These are phyloP conservation scores for Chesias legatella DNA, from an alignment of 2,888 invertebrate species.

Conservation along the genomic window DNA sequence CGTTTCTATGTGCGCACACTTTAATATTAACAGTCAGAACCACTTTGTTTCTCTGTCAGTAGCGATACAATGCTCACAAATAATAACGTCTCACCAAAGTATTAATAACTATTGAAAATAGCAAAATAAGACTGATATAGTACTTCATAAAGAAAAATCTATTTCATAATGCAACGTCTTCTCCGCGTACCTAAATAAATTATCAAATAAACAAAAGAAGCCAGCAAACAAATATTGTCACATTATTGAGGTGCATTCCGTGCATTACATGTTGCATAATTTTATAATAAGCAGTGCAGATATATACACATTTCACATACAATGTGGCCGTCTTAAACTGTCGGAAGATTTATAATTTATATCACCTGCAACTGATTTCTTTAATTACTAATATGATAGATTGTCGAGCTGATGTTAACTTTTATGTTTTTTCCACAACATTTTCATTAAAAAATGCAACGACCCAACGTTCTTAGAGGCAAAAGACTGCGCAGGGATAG, in stretches of 20 bases:
- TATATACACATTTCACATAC: constrained; percentile 56
- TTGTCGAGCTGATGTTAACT: not conserved
- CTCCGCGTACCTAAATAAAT: constrained; percentile 22
- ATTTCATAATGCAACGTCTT: constrained; percentile 14
- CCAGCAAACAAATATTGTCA: constrained; percentile 62
- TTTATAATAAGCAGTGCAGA: constrained; percentile 73
- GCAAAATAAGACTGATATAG: not conserved
- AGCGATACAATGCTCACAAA: no score
- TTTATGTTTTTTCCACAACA: not conserved
- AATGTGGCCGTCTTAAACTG: constrained; percentile 26
- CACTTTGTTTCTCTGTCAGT: no score
- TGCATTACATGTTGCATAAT: constrained; percentile 61
- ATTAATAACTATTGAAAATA: no score
- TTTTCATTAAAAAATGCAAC: constrained; percentile 3
- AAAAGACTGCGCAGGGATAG: constrained; percentile 10
- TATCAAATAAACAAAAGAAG: constrained; percentile 58
- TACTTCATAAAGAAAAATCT: not conserved
- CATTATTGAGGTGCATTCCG: constrained; percentile 61
- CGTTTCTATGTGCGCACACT: no score
- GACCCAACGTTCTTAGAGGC: constrained; percentile 15
- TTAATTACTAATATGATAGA: constrained; percentile 6
- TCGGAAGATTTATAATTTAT: constrained; percentile 15
- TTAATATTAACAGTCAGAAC: no score
- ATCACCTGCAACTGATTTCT: constrained; percentile 21
- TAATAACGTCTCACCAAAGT: no score